Percentiles rank a stretch among this genome's conserved stretches.
phyloP scores from a whole-genome alignment of 2,113 vertebrate genomes.

The Indicator indicator region DNA sequence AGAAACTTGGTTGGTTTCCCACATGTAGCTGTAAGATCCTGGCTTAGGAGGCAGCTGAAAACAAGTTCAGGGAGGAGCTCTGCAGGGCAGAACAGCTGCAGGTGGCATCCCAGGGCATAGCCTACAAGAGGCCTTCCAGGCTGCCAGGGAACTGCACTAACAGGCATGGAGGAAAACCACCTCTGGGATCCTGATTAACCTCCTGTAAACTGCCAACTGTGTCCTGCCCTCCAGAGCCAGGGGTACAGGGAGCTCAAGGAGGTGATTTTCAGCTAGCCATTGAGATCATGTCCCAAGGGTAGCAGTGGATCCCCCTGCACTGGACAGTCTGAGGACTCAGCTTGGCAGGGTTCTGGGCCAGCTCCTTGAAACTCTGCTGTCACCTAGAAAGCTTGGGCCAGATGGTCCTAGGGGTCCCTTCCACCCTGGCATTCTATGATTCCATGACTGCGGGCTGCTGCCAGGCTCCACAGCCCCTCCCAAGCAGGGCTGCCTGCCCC shows the following conservation, averaged over 20 bases:
- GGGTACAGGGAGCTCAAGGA: background rate
- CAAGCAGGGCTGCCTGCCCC: background rate
- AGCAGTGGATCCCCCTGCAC: too few species aligned
- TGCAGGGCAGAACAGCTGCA: background rate
- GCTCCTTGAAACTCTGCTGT: too few species aligned
- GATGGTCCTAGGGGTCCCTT: too few species aligned
- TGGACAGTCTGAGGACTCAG: too few species aligned
- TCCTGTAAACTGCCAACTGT: accelerated
- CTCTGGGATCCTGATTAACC: background rate
- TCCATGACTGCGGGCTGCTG: background rate
- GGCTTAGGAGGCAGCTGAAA: background rate
- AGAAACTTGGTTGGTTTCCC: background rate
- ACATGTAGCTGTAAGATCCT: background rate
- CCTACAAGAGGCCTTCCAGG: background rate
- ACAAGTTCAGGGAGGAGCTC: background rate
- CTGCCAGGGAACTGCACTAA: background rate
- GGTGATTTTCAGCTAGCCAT: too few species aligned
- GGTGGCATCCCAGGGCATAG: background rate
- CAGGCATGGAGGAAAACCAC: background rate
- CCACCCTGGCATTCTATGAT: too few species aligned
- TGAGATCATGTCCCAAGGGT: too few species aligned
- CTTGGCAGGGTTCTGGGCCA: too few species aligned
- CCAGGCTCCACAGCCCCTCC: background rate
- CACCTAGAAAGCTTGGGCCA: too few species aligned
- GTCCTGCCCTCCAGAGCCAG: background rate